Evolutionary conservation across 2,113 vertebrate genomes (phyloP).

Genomic region (Leucopsar rothschildi): DNA sequence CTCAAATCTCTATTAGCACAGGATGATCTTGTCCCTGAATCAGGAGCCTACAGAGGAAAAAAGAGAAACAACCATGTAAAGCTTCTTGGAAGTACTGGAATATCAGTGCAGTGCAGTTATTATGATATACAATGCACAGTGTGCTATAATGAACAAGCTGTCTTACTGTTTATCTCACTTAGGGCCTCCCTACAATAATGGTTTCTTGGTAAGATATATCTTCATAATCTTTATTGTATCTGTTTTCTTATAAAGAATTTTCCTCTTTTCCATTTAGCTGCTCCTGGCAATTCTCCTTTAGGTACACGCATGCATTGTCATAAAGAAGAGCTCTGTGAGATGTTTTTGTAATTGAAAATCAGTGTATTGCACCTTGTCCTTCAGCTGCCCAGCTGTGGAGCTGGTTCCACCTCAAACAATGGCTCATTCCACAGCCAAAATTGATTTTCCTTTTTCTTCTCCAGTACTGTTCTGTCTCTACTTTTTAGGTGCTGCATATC

Average conservation of each 20-base stretch:
- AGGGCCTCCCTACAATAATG: neutral
- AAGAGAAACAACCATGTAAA: neutral
- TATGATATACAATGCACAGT: neutral
- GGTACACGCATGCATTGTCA: neutral
- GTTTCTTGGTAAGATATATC: neutral
- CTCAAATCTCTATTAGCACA: neutral
- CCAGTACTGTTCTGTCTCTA: neutral
- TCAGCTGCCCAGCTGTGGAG: neutral
- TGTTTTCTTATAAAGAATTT: neutral
- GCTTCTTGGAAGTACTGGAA: neutral
- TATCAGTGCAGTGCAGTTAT: neutral
- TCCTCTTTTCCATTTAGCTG: neutral
- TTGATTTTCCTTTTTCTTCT: neutral
- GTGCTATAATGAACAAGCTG: neutral
- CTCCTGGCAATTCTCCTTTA: neutral
- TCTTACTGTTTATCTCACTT: neutral
- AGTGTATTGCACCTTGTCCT: neutral
- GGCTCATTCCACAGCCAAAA: neutral
- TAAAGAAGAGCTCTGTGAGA: neutral
- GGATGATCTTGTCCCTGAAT: neutral
- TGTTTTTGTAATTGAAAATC: neutral
- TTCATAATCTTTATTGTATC: neutral
- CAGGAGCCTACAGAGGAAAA: neutral
- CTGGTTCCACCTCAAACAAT: neutral
- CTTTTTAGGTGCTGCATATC: neutral